These are phyloP conservation scores for Thryonomys swinderianus DNA, from an alignment of 2,113 vertebrate genomes.

Conservation along the genomic window DNA sequence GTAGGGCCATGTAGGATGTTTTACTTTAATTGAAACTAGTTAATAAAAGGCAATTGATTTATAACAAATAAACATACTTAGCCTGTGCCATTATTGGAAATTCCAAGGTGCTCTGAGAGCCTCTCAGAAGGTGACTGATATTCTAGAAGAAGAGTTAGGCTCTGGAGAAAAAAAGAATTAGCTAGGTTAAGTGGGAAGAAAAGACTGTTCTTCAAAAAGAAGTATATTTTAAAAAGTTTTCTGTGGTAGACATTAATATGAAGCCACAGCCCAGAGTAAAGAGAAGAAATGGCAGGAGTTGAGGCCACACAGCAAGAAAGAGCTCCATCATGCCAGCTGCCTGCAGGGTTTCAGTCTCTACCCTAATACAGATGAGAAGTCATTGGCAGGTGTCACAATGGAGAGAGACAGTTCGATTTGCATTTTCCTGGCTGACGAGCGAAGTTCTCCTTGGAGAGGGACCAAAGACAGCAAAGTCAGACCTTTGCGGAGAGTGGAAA, in stretches of 20 bases:
- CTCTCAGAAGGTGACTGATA: not conserved
- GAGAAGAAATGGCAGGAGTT: not conserved
- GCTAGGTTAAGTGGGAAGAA: not conserved
- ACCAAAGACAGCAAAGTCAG: not conserved
- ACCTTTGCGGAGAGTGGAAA: not conserved
- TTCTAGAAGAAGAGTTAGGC: not conserved
- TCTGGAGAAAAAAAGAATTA: not conserved
- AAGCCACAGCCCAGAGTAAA: not conserved
- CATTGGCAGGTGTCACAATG: not conserved
- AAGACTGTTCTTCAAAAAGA: not conserved
- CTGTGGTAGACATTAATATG: not conserved
- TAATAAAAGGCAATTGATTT: not conserved
- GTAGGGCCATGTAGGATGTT: not conserved
- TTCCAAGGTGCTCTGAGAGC: not conserved
- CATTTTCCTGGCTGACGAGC: not conserved
- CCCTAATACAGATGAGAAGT: not conserved
- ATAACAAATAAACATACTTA: not conserved
- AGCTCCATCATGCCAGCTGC: not conserved
- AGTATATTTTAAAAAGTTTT: not conserved
- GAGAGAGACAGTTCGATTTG: not conserved
- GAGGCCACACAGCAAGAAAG: not conserved
- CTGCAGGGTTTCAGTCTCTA: not conserved
- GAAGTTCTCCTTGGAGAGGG: not conserved
- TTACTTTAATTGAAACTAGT: constrained; percentile 18
- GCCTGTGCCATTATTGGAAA: not conserved